Evolutionary conservation across 64 coral and sea anemone species (phyloP).

Genomic region (Stichodactyla mertensii): DNA sequence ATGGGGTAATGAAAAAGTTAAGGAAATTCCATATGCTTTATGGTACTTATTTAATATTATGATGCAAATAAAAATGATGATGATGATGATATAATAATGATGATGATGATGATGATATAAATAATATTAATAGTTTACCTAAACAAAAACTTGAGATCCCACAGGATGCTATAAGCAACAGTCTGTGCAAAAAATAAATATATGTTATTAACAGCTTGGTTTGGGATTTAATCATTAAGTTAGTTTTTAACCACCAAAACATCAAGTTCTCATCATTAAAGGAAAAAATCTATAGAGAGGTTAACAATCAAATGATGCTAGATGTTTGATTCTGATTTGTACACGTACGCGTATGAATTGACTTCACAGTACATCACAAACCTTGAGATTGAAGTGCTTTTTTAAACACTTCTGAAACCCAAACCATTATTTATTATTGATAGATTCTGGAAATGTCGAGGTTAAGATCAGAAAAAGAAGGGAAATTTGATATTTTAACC

Average conservation of each 20-base stretch:
- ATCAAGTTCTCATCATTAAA: too few species aligned
- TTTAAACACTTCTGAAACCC: too few species aligned
- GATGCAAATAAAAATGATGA: too few species aligned
- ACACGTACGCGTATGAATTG: background rate
- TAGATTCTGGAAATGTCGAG: too few species aligned
- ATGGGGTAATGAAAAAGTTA: too few species aligned
- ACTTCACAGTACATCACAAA: background rate
- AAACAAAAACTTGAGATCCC: constrained; percentile 97
- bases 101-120: background rate
- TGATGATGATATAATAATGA: too few species aligned
- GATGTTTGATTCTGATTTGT: background rate
- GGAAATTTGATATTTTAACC: background rate
- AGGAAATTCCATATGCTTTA: too few species aligned
- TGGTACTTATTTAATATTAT: too few species aligned
- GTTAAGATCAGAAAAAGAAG: background rate
- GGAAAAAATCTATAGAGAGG: too few species aligned
- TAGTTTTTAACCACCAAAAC: too few species aligned
- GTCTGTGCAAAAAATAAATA: constrained; percentile 58
- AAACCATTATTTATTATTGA: too few species aligned
- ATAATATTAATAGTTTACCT: constrained; percentile 49
- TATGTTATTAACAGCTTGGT: background rate
- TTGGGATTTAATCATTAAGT: background rate
- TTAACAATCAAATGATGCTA: background rate
- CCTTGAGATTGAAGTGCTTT: background rate
- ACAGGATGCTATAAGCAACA: constrained; percentile 93